Conservation (phyloP, 2,113 vertebrate species). For the Xiphias gladius region DNA sequence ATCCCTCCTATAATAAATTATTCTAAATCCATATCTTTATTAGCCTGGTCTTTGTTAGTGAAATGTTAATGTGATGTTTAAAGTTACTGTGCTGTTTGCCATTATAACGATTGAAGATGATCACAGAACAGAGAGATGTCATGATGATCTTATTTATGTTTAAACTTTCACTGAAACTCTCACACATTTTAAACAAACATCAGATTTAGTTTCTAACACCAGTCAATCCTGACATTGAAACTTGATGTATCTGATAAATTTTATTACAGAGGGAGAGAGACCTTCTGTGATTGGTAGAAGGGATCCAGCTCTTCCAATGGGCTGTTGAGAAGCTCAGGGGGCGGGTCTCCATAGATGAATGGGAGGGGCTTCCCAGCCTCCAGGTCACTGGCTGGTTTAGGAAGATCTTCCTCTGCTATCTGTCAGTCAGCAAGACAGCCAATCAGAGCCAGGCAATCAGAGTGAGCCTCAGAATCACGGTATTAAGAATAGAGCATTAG, state of each 20-base stretch:
- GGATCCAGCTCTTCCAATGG: conserved; percentile 79
- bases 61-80: no score
- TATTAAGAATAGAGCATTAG: background rate
- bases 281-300: conserved; percentile 77
- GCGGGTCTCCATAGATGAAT: conserved; percentile 75
- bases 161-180: no score
- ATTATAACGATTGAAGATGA: no score
- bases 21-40: no score
- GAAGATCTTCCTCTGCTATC: conserved; percentile 67
- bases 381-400: conserved; percentile 68
- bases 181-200: no score
- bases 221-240: no score
- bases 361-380: conserved; percentile 78
- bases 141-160: no score
- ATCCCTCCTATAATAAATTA: no score
- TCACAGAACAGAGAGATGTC: no score
- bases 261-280: conserved; percentile 1
- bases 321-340: conserved; percentile 65
- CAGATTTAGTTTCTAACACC: no score
- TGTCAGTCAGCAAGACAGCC: conserved; percentile 33
- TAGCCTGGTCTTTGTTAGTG: no score
- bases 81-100: no score
- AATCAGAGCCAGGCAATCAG: background rate
- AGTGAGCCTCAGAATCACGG: background rate
- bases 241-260: background rate